phyloP scores from a whole-genome alignment of 2,888 invertebrate genomes.

The Stenurella melanura region DNA sequence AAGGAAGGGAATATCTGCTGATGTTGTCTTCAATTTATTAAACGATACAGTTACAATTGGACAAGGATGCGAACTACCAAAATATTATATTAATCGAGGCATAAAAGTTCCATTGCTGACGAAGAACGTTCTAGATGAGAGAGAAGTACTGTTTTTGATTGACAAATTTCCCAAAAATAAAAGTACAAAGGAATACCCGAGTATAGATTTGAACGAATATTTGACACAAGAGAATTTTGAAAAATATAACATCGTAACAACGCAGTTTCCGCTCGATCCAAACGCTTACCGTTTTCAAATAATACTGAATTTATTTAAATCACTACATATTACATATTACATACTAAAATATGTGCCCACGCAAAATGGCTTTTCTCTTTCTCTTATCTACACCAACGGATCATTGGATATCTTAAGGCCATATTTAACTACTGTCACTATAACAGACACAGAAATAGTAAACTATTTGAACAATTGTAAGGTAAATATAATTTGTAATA shows the following conservation, averaged over 20 bases:
- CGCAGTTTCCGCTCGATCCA: background rate
- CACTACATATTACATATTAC: background rate
- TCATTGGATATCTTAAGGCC: conserved; percentile 9
- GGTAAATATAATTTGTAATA: conserved; percentile 45
- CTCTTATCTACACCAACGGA: conserved; percentile 21
- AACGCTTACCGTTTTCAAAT: background rate
- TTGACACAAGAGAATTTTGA: background rate
- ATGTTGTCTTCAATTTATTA: conserved; percentile 10
- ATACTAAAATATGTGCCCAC: background rate
- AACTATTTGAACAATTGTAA: conserved; percentile 9
- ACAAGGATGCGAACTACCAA: background rate
- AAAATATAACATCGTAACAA: background rate
- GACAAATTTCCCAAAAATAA: background rate
- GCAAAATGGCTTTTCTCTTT: background rate
- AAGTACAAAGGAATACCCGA: conserved; percentile 2
- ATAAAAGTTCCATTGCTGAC: conserved; percentile 9
- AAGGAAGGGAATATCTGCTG: conserved; percentile 4
- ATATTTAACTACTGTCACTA: background rate
- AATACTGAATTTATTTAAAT: background rate
- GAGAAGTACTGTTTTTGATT: conserved; percentile 8
- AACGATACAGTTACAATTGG: background rate
- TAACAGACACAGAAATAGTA: conserved; percentile 12
- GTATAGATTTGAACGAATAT: background rate
- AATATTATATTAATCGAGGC: conserved; percentile 19
- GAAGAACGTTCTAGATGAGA: background rate